Base-by-base conservation (phyloP, 2,113 vertebrate species). In the Dasyornis broadbenti region DNA sequence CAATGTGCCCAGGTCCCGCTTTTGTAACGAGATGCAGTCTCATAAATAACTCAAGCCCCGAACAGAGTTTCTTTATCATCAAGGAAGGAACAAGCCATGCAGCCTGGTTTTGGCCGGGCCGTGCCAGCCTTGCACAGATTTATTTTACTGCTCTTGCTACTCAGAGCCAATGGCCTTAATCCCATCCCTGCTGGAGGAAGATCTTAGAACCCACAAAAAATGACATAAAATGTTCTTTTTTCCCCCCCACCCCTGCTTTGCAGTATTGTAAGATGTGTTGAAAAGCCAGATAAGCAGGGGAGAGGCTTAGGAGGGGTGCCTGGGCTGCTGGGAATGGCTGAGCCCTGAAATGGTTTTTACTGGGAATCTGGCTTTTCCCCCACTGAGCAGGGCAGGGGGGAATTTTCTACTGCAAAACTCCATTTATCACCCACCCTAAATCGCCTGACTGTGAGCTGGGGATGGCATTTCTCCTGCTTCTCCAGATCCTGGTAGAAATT, bases 41-140 rank as follows among this genome's bases (percentile, higher is more conserved):
- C 44, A 91, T 79, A 80, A 95, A 96, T 78, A 94, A 94, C 87
- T 84, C 40, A 2, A 64, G 47, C 42, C 75, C n/a, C 10, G 56
- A 89, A 27, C 11, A 30, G 59, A 22, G 68, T 39, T 78, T 59
- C 44, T 77, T 82, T 79, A 39, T 79, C 66, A 50, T 1, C 57
- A 49, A 80, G 86, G 82, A 83, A 57, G 13, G 86, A 86, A 56
- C 13, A 77, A 90, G 28, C 31, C 69, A 65, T 14, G 22, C 63
- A 73, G 68, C 61, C 64, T 40, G 18, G 19, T 28, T 69, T 66
- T 52, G 80, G 82, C 88, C 19, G 27, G 53, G 45, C 81, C 24
- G 2, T 0, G 1, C 4, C 10, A 88, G 57, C 63, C n/a, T 60
- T 19, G 40, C n/a, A 10, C 3, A 15, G 75, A 20, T 63, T 93